Evolutionary conservation across 2,888 invertebrate genomes (phyloP).

Genomic region (Leistus spinibarbis): DNA sequence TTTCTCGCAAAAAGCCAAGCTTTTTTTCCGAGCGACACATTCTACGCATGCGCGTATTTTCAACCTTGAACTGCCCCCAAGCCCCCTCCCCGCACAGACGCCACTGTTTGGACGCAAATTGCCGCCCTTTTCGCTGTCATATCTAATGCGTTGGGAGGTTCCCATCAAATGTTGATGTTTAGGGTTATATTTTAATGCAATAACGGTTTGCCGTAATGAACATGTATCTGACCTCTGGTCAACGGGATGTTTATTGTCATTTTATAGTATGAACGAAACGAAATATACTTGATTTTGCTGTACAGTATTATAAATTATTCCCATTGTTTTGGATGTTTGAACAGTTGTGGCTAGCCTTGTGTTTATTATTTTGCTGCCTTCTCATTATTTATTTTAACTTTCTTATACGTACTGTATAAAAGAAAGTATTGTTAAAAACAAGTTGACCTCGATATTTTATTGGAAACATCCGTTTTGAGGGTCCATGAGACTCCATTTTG

Average conservation of each 20-base stretch:
- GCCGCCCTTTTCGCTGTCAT: background rate
- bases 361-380: background rate
- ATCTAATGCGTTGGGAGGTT: background rate
- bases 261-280: background rate
- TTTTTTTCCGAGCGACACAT: background rate
- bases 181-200: background rate
- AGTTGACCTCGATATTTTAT: no score
- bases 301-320: background rate
- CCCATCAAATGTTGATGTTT: background rate
- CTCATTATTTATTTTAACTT: background rate
- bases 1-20: background rate
- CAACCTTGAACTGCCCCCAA: constrained; percentile 31
- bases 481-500: no score
- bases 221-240: background rate
- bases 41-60: constrained; percentile 32
- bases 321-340: background rate
- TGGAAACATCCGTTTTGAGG: no score
- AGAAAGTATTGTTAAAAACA: no score
- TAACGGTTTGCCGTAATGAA: background rate
- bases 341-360: background rate
- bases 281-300: background rate
- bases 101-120: background rate
- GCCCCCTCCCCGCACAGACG: background rate
- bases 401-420: no score
- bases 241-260: background rate